Percentiles rank a stretch among this genome's conserved stretches.
phyloP scores from a whole-genome alignment of 2,888 invertebrate genomes.

The Chorisops tibialis region DNA sequence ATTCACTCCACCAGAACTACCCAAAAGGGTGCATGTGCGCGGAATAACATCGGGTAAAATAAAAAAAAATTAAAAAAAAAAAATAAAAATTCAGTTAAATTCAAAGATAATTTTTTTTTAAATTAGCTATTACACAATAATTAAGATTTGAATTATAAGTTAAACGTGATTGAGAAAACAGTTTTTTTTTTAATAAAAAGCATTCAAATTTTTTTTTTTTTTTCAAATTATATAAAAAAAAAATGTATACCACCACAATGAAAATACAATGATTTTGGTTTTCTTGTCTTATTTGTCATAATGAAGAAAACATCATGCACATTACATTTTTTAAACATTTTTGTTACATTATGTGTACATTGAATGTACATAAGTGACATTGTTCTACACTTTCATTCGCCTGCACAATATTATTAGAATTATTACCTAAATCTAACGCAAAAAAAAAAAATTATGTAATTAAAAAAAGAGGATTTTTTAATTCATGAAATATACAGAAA shows the following conservation, averaged over 20 bases:
- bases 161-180: background rate
- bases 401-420: too few relatives aligned
- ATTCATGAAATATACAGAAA: too few relatives aligned
- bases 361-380: too few relatives aligned
- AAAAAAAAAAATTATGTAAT: too few relatives aligned
- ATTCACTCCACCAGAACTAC: constrained; percentile 98
- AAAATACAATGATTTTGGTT: too few relatives aligned
- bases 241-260: background rate
- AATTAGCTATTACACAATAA: constrained; percentile 10
- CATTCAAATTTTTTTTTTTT: constrained; percentile 6
- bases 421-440: too few relatives aligned
- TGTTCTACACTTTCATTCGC: too few relatives aligned
- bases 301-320: too few relatives aligned
- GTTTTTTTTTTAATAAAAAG: background rate
- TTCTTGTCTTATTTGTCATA: too few relatives aligned
- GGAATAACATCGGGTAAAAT: constrained; percentile 63
- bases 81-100: constrained; percentile 26
- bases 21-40: constrained; percentile 97
- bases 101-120: background rate
- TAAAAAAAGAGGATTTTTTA: too few relatives aligned
- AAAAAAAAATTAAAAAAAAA: constrained; percentile 27
- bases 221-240: background rate
- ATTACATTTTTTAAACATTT: too few relatives aligned
- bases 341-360: too few relatives aligned
- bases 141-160: background rate